Percentiles rank a stretch among this genome's conserved stretches.
These are phyloP conservation scores for Stenurella melanura DNA, from an alignment of 2,888 invertebrate species.

Conservation along the genomic window DNA sequence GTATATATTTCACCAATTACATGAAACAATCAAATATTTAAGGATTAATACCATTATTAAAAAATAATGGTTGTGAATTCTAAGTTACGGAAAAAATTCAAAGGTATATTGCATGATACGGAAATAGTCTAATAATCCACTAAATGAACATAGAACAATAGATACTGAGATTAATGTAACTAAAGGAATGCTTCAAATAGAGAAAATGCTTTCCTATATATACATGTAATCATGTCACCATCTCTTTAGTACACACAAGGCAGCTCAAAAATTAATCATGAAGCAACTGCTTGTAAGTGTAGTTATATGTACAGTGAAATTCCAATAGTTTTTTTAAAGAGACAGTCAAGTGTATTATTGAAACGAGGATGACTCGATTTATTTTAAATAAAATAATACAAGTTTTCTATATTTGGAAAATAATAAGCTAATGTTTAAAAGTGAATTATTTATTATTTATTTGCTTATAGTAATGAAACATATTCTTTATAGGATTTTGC, in stretches of 20 bases:
- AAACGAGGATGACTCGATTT: no score
- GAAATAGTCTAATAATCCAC: conserved; percentile 30
- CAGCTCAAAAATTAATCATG: conserved; percentile 3
- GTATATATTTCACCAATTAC: background rate
- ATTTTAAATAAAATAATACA: no score
- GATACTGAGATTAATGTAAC: background rate
- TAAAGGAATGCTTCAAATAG: conserved; percentile 24
- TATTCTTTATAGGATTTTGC: no score
- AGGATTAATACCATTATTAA: background rate
- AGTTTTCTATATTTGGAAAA: no score
- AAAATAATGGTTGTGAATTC: background rate
- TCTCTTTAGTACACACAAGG: conserved; percentile 19
- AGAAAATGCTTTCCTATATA: conserved; percentile 30
- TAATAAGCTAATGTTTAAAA: no score
- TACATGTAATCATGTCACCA: background rate
- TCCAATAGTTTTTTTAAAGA: background rate
- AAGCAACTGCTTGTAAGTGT: conserved; percentile 17
- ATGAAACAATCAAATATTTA: background rate
- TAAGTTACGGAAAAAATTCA: background rate
- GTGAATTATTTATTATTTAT: no score
- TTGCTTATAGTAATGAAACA: no score
- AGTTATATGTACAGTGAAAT: background rate
- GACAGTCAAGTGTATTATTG: background rate
- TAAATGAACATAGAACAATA: conserved; percentile 30
- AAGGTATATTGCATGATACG: conserved; percentile 22